A percentile compares a stretch with the other conserved stretches of the same genome.
Conservation (phyloP, 2,113 vertebrate species). For the Charina bottae region DNA sequence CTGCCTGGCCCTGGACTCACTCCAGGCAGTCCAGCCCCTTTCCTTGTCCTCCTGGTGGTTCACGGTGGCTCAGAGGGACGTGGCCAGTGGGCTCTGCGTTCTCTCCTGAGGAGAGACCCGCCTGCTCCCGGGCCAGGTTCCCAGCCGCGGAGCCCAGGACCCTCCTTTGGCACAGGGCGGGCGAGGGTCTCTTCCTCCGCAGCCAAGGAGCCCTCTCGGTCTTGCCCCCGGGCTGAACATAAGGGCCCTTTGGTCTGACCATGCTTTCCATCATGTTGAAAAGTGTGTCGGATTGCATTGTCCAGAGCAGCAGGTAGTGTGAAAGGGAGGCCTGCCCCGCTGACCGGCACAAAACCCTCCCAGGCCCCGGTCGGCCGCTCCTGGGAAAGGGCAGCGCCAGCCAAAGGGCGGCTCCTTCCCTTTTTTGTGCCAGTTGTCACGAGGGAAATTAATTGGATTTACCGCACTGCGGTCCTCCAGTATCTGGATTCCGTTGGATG, state of each 20-base stretch:
- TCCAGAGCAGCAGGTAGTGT: conserved; percentile 93
- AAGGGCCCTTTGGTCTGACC: conserved; percentile 59
- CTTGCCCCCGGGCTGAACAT: not conserved
- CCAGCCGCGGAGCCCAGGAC: no score
- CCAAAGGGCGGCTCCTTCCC: conserved; percentile 72
- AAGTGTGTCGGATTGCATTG: conserved; percentile 92
- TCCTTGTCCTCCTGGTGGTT: not conserved
- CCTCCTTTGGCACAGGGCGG: not conserved
- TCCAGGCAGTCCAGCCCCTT: not conserved
- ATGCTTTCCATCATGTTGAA: conserved; percentile 86
- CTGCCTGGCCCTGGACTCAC: not conserved
- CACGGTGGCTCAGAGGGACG: not conserved
- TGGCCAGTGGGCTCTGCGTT: not conserved
- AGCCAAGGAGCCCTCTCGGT: not conserved
- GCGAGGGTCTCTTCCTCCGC: not conserved
- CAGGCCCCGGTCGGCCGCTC: conserved; percentile 76
- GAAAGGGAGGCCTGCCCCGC: conserved; percentile 72
- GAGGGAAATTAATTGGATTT: conserved; percentile 84
- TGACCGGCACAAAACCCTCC: conserved; percentile 75
- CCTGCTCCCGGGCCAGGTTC: not conserved
- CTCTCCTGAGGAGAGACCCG: not conserved
- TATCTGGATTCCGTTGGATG: conserved; percentile 64
- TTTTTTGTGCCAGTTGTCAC: conserved; percentile 80
- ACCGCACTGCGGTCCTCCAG: conserved; percentile 68
- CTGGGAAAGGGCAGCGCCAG: conserved; percentile 87